A percentile compares a stretch with the other conserved stretches of the same genome.
Conservation (phyloP, 2,797 vertebrate genomes). For the Enteromius argenteus region DNA sequence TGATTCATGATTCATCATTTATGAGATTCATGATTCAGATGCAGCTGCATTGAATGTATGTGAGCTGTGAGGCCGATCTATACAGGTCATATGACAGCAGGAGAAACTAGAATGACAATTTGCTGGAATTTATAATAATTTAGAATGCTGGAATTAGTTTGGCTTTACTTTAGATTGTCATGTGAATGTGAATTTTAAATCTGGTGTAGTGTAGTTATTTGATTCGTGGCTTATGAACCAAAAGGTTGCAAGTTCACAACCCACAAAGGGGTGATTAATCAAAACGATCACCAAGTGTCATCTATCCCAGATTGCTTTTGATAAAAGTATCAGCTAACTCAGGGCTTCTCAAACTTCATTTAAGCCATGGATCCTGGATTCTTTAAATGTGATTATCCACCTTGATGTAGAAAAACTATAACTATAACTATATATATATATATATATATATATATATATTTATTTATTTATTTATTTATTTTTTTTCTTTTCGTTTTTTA, state of each 20-base stretch:
- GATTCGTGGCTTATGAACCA: not conserved
- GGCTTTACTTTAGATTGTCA: conserved; percentile 1
- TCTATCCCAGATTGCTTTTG: not conserved
- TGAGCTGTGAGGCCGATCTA: conserved; percentile 5
- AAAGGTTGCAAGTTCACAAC: not conserved
- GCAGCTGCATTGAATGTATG: not conserved
- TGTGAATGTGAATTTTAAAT: not conserved
- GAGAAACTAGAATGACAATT: not conserved
- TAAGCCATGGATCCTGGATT: too few relatives aligned
- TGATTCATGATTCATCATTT: conserved; percentile 31
- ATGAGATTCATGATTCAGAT: conserved; percentile 12
- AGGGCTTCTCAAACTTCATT: not conserved
- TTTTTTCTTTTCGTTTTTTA: not conserved
- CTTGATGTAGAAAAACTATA: not conserved
- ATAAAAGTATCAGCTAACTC: not conserved
- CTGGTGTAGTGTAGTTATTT: not conserved
- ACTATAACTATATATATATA: too few relatives aligned
- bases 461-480: not conserved
- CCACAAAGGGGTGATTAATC: not conserved
- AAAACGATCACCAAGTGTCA: not conserved
- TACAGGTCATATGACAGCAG: not conserved
- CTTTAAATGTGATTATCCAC: not conserved
- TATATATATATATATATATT: too few relatives aligned
- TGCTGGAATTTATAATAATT: conserved; percentile 3
- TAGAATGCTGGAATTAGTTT: not conserved